A percentile compares a stretch with the other conserved stretches of the same genome.
Conservation (phyloP, 2,888 invertebrate species). For the Dilophus febrilis region DNA sequence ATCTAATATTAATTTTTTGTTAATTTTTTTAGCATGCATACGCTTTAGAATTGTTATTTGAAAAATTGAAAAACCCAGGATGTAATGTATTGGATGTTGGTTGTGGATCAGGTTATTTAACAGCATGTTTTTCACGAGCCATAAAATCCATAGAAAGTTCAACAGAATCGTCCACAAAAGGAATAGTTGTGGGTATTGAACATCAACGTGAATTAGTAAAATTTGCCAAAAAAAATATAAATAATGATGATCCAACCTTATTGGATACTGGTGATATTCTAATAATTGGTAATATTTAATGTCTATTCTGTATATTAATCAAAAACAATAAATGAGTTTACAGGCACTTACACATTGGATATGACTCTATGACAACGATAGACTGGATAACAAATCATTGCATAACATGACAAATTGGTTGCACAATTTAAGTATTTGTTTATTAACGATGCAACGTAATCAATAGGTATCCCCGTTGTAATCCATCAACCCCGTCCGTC, state of each 20-base stretch:
- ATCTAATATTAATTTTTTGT: too few relatives aligned
- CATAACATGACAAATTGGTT: too few relatives aligned
- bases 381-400: too few relatives aligned
- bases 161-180: conserved; percentile 22
- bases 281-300: conserved; percentile 44
- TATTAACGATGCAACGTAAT: too few relatives aligned
- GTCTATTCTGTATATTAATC: too few relatives aligned
- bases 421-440: too few relatives aligned
- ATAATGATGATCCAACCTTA: conserved; percentile 50
- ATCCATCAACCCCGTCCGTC: too few relatives aligned
- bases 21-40: conserved; percentile 57
- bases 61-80: conserved; percentile 52
- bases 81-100: conserved; percentile 78
- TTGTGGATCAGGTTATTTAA: conserved; percentile 85
- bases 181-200: conserved; percentile 68
- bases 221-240: conserved; percentile 58
- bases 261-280: conserved; percentile 48
- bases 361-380: too few relatives aligned
- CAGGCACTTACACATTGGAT: too few relatives aligned
- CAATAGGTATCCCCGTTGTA: too few relatives aligned
- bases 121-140: conserved; percentile 79
- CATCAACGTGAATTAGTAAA: conserved; percentile 72
- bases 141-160: conserved; percentile 41
- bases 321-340: too few relatives aligned
- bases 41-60: conserved; percentile 69